Percentiles rank a stretch among this genome's conserved stretches.
phyloP scores from a whole-genome alignment of 2,888 invertebrate species.

The Bursaphelenchus okinawaensis region DNA sequence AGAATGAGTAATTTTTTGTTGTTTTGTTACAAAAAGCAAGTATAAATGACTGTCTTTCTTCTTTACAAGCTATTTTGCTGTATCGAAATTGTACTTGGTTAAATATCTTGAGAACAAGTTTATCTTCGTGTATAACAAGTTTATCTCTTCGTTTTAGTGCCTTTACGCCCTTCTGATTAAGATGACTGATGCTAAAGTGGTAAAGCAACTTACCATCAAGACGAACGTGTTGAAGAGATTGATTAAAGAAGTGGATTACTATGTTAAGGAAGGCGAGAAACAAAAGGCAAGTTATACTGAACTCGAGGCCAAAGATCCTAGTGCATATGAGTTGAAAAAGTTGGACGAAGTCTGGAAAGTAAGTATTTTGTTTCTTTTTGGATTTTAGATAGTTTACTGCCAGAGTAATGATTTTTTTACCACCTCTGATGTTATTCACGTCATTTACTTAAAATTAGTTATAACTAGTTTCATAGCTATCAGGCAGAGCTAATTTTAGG shows the following conservation, averaged over 20 bases:
- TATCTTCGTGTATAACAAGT: too few relatives aligned
- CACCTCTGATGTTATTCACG: too few relatives aligned
- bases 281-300: constrained; percentile 16
- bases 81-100: too few relatives aligned
- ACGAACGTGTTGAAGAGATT: constrained; percentile 22
- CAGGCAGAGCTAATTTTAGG: too few relatives aligned
- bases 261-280: constrained; percentile 24
- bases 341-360: constrained; percentile 14
- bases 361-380: constrained; percentile 11
- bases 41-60: too few relatives aligned
- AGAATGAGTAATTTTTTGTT: too few relatives aligned
- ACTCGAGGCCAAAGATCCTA: constrained; percentile 14
- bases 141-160: not conserved
- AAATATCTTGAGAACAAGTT: too few relatives aligned
- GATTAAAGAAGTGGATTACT: constrained; percentile 21
- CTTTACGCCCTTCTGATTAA: not conserved
- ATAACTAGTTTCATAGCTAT: too few relatives aligned
- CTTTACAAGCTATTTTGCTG: too few relatives aligned
- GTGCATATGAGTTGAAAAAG: constrained; percentile 26
- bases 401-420: not conserved
- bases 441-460: too few relatives aligned
- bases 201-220: constrained; percentile 25
- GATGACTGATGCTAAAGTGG: constrained; percentile 22
- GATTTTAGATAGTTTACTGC: not conserved
- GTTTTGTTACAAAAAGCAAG: too few relatives aligned